Evolutionary conservation across 2,113 vertebrate genomes (phyloP).

Genomic region (Sinosuthora webbiana): DNA sequence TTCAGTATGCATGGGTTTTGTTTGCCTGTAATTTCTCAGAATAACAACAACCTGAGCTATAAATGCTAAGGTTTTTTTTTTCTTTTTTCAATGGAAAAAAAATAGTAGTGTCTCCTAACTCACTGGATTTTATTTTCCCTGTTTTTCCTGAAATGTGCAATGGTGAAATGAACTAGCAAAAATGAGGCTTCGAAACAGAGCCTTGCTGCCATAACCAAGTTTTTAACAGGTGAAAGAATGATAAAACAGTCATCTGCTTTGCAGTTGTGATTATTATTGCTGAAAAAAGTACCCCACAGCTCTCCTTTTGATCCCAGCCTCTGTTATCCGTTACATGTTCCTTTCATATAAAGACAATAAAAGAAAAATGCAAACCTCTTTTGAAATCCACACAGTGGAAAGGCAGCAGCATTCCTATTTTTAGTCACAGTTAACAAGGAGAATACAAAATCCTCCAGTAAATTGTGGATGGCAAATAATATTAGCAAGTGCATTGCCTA

Average conservation of each 20-base stretch:
- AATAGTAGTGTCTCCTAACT: background rate
- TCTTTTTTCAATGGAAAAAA: background rate
- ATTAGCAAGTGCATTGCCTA: background rate
- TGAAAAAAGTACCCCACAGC: background rate
- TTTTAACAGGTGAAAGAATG: background rate
- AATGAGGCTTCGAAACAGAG: background rate
- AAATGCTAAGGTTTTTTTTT: no score
- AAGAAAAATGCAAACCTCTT: background rate
- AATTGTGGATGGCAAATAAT: background rate
- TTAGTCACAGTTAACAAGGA: background rate
- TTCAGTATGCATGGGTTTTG: background rate
- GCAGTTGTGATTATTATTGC: background rate
- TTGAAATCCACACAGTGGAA: background rate
- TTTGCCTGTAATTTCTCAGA: background rate
- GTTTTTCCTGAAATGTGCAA: background rate
- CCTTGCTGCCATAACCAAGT: background rate
- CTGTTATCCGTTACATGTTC: background rate
- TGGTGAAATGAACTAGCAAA: background rate
- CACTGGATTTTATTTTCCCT: background rate
- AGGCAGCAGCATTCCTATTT: background rate
- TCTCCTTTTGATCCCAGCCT: background rate
- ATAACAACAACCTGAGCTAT: background rate
- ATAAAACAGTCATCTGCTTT: background rate
- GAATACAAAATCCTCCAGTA: background rate
- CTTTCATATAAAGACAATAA: background rate